Evolutionary conservation across 2,113 vertebrate genomes (phyloP), one percentile per base, ranked within the genome.

Genomic region (Tenebrosternarchus preto): DNA sequence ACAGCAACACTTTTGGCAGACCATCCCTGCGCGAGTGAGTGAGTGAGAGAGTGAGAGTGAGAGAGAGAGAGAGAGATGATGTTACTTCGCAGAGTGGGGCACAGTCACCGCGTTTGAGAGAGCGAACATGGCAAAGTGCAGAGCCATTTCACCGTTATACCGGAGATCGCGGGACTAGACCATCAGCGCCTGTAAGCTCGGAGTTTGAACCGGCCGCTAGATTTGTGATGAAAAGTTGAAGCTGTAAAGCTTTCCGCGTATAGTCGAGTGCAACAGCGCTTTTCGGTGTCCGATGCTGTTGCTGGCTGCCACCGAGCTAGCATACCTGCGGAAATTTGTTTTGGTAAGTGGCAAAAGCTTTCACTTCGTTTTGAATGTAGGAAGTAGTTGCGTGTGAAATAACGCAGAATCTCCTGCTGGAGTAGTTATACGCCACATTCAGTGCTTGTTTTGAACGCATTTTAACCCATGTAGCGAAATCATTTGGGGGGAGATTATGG

Each of bases 241-340:
- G 43, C 43, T 50, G 43, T 3, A 12, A 9, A 12, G n/a, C 11
- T 15, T 50, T 2, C 9, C 43, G 43, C 43, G 11, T 11, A 12
- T 12, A 3, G 1, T 15, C 43, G 43, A 50, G 43, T 2, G 1
- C 8, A 15, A 11, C 64, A 22, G 31, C 67, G 2, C 55, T 27
- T 12, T 31, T 27, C 9, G 0, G 24, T 25, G 3, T 57, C 78
- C 66, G 77, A 83, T 82, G 84, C 71, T 80, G 73, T 68, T 53
- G 46, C 25, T 68, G 64, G 60, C 56, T 31, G 39, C 73, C 31
- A 59, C 46, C 5, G 70, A n/a, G 24, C 27, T 56, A 69, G 70
- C 50, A 24, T 71, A 76, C 82, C 85, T 77, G 74, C 66, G 81
- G 82, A 85, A 56, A 76, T 73, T 75, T 33, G 16, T 55, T 63